Percentiles rank a stretch among this genome's conserved stretches.
Conservation (phyloP, 1,140 invertebrate species). For the Drosophila seguyi region DNA sequence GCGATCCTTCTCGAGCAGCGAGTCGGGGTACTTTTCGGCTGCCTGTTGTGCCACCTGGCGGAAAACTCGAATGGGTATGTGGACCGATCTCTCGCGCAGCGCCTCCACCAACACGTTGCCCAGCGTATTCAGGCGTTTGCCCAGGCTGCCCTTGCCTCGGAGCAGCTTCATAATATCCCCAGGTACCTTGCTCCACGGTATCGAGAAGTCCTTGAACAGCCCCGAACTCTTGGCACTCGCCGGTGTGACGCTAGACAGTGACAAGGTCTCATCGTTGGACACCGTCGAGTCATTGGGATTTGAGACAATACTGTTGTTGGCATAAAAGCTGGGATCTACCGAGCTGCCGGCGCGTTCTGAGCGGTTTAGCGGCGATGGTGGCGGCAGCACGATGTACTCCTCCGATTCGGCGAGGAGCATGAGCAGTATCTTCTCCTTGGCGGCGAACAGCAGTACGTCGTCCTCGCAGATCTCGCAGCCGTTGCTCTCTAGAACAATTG, state of each 20-base stretch:
- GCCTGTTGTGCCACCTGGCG: constrained; percentile 73
- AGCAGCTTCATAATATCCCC: constrained; percentile 71
- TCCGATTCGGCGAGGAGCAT: constrained; percentile 67
- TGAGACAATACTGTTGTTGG: constrained; percentile 62
- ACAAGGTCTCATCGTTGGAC: constrained; percentile 70
- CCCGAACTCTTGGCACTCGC: constrained; percentile 62
- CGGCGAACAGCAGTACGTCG: constrained; percentile 67
- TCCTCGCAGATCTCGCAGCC: constrained; percentile 76
- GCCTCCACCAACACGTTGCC: constrained; percentile 67
- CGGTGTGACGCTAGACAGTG: constrained; percentile 65
- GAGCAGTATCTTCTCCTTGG: constrained; percentile 70
- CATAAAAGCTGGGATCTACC: constrained; percentile 69
- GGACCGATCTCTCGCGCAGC: constrained; percentile 54
- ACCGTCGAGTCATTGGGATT: constrained; percentile 74
- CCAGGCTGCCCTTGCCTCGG: constrained; percentile 55
- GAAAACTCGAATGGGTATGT: constrained; percentile 66
- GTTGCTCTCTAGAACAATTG: constrained; percentile 72
- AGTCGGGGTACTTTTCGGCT: constrained; percentile 71
- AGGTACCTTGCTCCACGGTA: constrained; percentile 75
- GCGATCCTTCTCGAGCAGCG: constrained; percentile 70
- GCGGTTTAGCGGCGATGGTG: constrained; percentile 68
- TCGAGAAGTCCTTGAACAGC: constrained; percentile 67
- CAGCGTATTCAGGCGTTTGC: constrained; percentile 68
- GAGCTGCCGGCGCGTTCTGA: constrained; percentile 73
- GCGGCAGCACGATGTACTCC: constrained; percentile 69